Conservation (phyloP, 2,797 vertebrate species). For the Sitta carolinensis region DNA sequence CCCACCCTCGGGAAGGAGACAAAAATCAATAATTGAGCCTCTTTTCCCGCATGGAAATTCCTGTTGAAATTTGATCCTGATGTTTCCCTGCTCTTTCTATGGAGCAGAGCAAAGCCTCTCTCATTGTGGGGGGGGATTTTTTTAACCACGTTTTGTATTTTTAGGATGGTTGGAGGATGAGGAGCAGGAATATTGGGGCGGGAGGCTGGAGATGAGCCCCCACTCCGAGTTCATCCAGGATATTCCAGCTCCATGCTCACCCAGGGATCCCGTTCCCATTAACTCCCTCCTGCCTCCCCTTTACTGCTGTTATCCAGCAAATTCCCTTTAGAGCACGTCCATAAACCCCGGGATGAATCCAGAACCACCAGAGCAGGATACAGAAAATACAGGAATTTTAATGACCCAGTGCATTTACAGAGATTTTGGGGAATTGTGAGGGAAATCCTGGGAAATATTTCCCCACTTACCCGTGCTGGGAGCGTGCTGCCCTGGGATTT, state of each 20-base stretch:
- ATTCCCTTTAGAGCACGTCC: not conserved
- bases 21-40: fast-evolving
- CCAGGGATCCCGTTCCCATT: not conserved
- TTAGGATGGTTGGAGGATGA: fast-evolving
- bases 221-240: fast-evolving
- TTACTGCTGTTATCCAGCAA: not conserved
- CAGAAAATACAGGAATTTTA: not conserved
- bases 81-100: fast-evolving
- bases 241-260: fast-evolving
- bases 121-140: not conserved
- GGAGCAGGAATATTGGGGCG: not conserved
- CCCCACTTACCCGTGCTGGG: not conserved
- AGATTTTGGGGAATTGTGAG: not conserved
- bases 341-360: not conserved
- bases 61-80: fast-evolving
- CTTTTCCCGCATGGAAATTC: not conserved
- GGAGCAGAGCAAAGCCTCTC: not conserved
- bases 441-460: not conserved
- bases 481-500: not conserved
- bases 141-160: fast-evolving
- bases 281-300: not conserved
- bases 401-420: not conserved
- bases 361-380: not conserved
- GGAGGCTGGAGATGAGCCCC: not conserved
- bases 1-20: not conserved